Evolutionary conservation across 2,113 vertebrate species (phyloP), one percentile per base, ranked within the genome.

Genomic region (Gracilinanus agilis): DNA sequence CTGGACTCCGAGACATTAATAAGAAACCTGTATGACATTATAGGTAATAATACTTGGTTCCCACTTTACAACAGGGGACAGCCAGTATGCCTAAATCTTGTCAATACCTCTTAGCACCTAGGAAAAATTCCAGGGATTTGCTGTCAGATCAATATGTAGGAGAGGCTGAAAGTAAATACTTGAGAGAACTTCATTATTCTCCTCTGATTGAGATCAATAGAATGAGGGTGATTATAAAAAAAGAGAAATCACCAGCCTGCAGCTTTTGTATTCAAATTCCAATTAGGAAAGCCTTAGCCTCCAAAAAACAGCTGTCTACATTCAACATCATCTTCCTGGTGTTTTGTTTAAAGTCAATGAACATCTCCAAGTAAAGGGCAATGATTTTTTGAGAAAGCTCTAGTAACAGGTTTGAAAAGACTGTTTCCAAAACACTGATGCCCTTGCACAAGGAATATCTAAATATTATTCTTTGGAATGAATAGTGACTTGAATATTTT

Each of bases 141-240:
- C 29, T 95, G 25, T 67, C 7, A 55, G 44, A 92, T 61, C 44
- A 94, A 96, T 95, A 92, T 9, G 21, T 5, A 5, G 5, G 40
- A 96, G 91, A 93, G 24, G 89, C 7, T 54, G 8, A 88, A 95
- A 90, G 2, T 21, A 96, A 97, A 95, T 93, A 92, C 93, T 94
- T 0, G 55, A 94, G 49, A 96, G 24, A 94, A 96, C 40, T 96
- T 96, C 90, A 93, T 96, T 97, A 96, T 88, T 96, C 21, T 90
- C 24, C 90, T 91, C 23, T 93, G 9, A 94, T 92, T 92, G 93
- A 91, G 97, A 83, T 96, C 94, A 96, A 97, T 89, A 94, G 29
- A 95, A 97, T 54, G 0, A 92, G 34, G 91, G 9, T 1, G 93
- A 44, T 54, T 96, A 95, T 67, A 56, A 96, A 92, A 83, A n/a